Evolutionary conservation across 2,797 vertebrate species (phyloP).

Genomic region (Anguilla megastoma): DNA sequence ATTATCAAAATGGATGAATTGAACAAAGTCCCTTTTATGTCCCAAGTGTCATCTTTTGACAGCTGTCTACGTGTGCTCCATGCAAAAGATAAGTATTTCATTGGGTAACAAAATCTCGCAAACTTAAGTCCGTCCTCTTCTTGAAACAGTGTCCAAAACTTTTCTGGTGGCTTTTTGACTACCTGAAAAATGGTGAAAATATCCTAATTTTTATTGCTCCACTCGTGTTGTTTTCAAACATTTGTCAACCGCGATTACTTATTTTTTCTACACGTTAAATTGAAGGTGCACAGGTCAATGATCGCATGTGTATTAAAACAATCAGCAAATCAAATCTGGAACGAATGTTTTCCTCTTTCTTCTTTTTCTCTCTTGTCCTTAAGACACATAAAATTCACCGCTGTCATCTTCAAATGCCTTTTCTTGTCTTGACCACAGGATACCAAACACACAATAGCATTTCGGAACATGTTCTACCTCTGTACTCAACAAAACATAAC

Average conservation of each 20-base stretch:
- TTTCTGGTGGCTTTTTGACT: conserved; percentile 32
- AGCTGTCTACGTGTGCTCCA: conserved; percentile 30
- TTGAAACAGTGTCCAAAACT: conserved; percentile 34
- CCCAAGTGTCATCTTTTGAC: conserved; percentile 12
- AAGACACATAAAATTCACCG: conserved; percentile 35
- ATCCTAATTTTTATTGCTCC: background rate
- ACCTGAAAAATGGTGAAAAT: background rate
- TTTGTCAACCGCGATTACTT: conserved; percentile 13
- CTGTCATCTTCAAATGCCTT: conserved; percentile 67
- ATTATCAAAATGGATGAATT: conserved; percentile 18
- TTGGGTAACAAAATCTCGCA: conserved; percentile 9
- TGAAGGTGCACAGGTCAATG: background rate
- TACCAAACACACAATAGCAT: conserved; percentile 49
- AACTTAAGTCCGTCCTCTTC: conserved; percentile 27
- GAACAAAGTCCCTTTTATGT: conserved; percentile 11
- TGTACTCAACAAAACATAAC: conserved; percentile 44
- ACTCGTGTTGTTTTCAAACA: background rate
- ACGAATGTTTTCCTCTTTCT: conserved; percentile 48
- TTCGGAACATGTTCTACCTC: conserved; percentile 68
- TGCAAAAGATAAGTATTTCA: conserved; percentile 1
- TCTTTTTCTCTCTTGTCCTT: background rate
- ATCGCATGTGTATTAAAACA: conserved; percentile 45
- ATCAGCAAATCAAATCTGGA: conserved; percentile 39
- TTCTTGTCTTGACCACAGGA: conserved; percentile 38
- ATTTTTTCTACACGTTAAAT: background rate